phyloP scores from a whole-genome alignment of 2,797 vertebrate genomes.

The Capromys pilorides region DNA sequence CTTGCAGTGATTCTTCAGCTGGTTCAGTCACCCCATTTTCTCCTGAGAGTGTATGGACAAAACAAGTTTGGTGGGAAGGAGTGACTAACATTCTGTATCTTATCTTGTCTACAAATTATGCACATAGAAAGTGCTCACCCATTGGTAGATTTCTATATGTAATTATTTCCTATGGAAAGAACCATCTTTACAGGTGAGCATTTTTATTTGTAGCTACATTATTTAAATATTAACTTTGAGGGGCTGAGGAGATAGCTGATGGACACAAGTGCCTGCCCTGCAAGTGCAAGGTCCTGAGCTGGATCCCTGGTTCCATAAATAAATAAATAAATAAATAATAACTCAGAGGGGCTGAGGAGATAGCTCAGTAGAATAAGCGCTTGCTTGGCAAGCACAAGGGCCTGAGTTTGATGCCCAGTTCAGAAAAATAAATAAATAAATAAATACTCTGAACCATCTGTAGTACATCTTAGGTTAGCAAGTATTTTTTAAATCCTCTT shows the following conservation, averaged over 20 bases:
- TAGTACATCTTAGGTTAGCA: background rate
- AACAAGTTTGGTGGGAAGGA: background rate
- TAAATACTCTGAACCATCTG: background rate
- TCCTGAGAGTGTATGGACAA: constrained; percentile 26
- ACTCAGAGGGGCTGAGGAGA: no score
- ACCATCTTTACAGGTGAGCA: background rate
- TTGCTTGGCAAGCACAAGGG: no score
- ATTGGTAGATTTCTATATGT: background rate
- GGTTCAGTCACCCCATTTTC: constrained; percentile 13
- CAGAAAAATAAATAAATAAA: no score
- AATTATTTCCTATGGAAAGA: background rate
- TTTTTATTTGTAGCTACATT: constrained; percentile 5
- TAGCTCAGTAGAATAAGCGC: no score
- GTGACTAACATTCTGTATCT: background rate
- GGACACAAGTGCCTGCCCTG: no score
- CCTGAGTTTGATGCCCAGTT: no score
- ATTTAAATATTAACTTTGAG: background rate
- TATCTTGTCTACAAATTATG: background rate
- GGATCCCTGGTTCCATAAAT: no score
- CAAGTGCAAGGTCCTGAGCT: no score
- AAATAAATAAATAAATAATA: no score
- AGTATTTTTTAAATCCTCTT: background rate
- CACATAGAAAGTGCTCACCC: background rate
- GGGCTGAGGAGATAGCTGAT: no score
- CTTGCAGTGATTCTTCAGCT: background rate